Base-by-base conservation (phyloP, 2,113 vertebrate genomes). In the Synchiropus splendidus region DNA sequence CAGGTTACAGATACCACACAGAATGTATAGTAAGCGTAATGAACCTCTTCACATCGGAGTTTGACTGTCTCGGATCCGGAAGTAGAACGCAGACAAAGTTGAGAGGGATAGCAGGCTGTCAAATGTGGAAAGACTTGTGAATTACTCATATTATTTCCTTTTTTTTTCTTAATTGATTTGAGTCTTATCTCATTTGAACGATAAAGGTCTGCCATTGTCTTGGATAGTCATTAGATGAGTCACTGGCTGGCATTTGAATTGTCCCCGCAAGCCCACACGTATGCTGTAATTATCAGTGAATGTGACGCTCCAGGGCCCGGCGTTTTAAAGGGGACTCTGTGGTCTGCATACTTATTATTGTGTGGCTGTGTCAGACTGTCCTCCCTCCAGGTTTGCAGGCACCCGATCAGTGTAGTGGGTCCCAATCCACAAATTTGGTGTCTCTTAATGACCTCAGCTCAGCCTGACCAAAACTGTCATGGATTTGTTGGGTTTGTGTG, bases 321-420 rank as follows among this genome's bases (percentile, higher is more conserved):
- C 36, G 43, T 53, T 69, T 50, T 18, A 37, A 58, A 54, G 44
- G 45, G 48, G 45, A 34, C 2, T 1, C 38, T 18, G 30, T 18
- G 39, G 34, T 31, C 35, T 39, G 33, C 46, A 42, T 53, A 67
- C 52, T 64, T 61, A 61, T 61, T 70, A 61, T 31, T 34, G 45
- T 43, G 47, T 33, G 27, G 32, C 50, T 50, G 42, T 39, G 15
- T 45, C 37, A 42, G 27, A 33, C 30, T 58, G 47, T 58, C 53
- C 50, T 64, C 53, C 70, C 47, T 49, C 47, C 42, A 39, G 57
- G 61, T 67, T 58, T 58, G 43, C 56, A 50, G 55, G 56, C 56
- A 50, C 61, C 58, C 56, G 49, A 33, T 64, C 56, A 61, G 13
- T 54, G n/a, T 42, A 16, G 39, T 41, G 49, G 39, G 47, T 57